Conservation (phyloP, 2,888 invertebrate genomes). For the Euproctis similis region DNA sequence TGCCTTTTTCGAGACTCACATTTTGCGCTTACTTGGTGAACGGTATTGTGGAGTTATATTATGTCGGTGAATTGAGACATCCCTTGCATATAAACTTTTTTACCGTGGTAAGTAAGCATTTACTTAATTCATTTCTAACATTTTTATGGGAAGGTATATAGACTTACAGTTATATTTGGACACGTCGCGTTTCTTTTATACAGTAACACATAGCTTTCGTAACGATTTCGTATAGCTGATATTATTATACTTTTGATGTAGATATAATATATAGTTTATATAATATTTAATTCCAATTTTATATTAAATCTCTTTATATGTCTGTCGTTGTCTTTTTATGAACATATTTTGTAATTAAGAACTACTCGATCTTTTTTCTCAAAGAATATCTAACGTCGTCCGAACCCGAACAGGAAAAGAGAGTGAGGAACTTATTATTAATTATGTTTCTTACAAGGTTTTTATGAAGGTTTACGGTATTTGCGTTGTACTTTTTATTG, state of each 20-base stretch:
- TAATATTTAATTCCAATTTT: too few relatives aligned
- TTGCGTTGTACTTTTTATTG: neutral
- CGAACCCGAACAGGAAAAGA: conserved; percentile 9
- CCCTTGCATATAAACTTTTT: conserved; percentile 78
- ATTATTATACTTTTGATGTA: too few relatives aligned
- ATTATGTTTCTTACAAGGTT: conserved; percentile 8
- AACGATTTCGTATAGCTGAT: too few relatives aligned
- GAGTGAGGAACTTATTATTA: conserved; percentile 8
- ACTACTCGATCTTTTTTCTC: conserved; percentile 7
- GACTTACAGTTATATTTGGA: too few relatives aligned
- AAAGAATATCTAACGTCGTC: conserved; percentile 8
- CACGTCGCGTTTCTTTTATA: too few relatives aligned
- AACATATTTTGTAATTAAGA: conserved; percentile 6
- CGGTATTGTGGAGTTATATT: conserved; percentile 81
- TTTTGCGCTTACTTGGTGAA: conserved; percentile 84
- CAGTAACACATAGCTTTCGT: too few relatives aligned
- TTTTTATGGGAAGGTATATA: too few relatives aligned
- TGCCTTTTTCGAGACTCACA: conserved; percentile 80
- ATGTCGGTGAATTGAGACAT: conserved; percentile 75
- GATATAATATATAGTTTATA: too few relatives aligned
- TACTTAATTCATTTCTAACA: too few relatives aligned
- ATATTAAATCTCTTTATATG: too few relatives aligned
- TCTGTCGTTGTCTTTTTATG: conserved; percentile 1
- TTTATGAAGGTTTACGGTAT: conserved; percentile 3
- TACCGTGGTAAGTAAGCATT: conserved; percentile 75